Base-by-base conservation (phyloP, 2,888 invertebrate genomes). In the Zonitis immaculata region DNA sequence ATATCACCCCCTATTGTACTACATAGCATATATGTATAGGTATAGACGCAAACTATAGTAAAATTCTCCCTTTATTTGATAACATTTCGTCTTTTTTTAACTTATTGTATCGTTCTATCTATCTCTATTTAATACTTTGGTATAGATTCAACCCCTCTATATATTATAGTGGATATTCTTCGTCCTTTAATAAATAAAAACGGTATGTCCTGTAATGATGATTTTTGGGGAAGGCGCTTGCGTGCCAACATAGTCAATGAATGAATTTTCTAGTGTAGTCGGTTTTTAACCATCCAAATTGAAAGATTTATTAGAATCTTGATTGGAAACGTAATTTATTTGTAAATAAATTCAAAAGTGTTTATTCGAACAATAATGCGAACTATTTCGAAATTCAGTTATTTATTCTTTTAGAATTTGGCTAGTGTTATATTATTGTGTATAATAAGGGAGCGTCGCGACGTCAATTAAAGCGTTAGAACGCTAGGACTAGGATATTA, bases 161-260 rank as follows among this genome's bases (percentile, higher is more conserved):
- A 22, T 18, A 18, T n/a, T n/a, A n/a, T n/a, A n/a, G n/a, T n/a
- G 18, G 11, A 9, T 16, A 35, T 35, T 35, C 16, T 35, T 16
- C 6, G 35, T 35, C 35, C 35, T 35, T 35, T 16, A 9, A n/a
- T 32, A 32, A 14, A 12, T 14, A 14, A 14, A 18, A 9, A 32
- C 32, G 9, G 32, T 32, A 32, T 35, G 35, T 35, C 35, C 35
- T 35, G 35, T 9, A 16, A 35, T 8, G 35, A 18, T 22, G 22
- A 22, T 22, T 35, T 35, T 35, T 35, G 7, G 8, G 35, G 35
- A 35, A 35, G 35, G 57, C 61, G 61, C 58, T 35, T 60, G 63
- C 63, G 61, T 57, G 28, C 55, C 47, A 46, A 39, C 48, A 46
- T 55, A 58, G 63, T 63, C 63, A 61, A 63, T 63, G 63, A 63